phyloP scores from a whole-genome alignment of 2,113 vertebrate genomes.

The Crotalus viridis region DNA sequence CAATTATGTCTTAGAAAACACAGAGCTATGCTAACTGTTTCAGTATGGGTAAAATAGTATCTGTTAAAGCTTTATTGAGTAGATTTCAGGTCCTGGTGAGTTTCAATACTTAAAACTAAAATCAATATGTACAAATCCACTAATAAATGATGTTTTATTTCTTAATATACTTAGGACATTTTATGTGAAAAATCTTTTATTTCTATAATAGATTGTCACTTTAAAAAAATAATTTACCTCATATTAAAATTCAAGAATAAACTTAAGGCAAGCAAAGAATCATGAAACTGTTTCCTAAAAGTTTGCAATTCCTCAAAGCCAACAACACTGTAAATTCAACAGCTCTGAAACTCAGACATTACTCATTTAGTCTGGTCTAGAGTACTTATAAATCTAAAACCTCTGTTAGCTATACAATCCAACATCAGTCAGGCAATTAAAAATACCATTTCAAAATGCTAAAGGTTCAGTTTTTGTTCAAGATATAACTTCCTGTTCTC shows the following conservation, averaged over 20 bases:
- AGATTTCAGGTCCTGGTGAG: neutral
- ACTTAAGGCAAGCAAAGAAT: neutral
- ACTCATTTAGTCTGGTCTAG: neutral
- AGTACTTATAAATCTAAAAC: neutral
- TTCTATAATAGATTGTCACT: neutral
- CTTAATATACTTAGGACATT: neutral
- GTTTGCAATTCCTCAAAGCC: neutral
- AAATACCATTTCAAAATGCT: neutral
- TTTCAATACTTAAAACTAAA: neutral
- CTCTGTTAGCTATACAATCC: neutral
- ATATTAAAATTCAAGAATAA: neutral
- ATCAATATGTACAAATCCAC: neutral
- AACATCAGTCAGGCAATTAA: neutral
- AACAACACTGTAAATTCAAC: neutral
- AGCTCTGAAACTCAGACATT: neutral
- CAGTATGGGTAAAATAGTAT: neutral
- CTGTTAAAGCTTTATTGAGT: neutral
- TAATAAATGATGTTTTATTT: neutral
- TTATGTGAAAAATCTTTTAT: neutral
- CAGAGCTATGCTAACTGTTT: neutral
- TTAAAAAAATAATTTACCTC: neutral
- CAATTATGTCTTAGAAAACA: neutral
- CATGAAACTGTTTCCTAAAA: neutral
- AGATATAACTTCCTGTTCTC: neutral
- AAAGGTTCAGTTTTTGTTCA: neutral